Evolutionary conservation across 2,888 invertebrate genomes (phyloP).

Genomic region (Scaeva pyrastri): DNA sequence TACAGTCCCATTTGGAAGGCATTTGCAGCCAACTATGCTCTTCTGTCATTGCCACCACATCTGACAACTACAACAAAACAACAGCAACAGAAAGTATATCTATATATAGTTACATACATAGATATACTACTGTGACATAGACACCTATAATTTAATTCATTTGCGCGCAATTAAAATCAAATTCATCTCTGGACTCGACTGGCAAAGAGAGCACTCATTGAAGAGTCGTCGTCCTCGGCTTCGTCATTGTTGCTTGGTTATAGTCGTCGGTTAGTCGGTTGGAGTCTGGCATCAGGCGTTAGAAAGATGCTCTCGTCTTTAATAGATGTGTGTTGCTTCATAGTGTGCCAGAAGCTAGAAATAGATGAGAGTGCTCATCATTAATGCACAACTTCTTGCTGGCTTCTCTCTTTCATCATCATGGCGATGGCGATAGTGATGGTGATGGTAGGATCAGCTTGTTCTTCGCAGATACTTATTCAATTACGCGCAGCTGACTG

Average conservation of each 20-base stretch:
- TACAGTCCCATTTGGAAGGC: conserved; percentile 66
- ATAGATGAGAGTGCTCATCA: conserved; percentile 59
- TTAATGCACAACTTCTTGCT: conserved; percentile 15
- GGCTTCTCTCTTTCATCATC: conserved; percentile 3
- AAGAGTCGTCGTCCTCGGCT: conserved; percentile 5
- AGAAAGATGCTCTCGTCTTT: conserved; percentile 42
- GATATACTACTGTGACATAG: conserved; percentile 61
- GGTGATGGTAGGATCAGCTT: conserved; percentile 1
- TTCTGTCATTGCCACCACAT: conserved; percentile 6
- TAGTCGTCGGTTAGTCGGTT: no score
- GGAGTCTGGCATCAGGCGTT: conserved; percentile 29
- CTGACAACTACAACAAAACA: conserved; percentile 7
- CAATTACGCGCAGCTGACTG: conserved; percentile 74
- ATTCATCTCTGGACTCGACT: conserved; percentile 59
- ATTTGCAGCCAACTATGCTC: conserved; percentile 19
- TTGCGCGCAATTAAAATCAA: conserved; percentile 75
- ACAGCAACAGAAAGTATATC: not conserved
- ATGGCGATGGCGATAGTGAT: not conserved
- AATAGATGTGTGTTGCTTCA: not conserved
- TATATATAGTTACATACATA: not conserved
- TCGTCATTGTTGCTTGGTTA: no score
- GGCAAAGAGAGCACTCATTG: conserved; percentile 18
- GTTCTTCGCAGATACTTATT: conserved; percentile 64
- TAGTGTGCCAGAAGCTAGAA: conserved; percentile 57
- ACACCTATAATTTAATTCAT: conserved; percentile 75